Base-by-base conservation (phyloP, 2,797 vertebrate species). In the Anguilla marmorata region DNA sequence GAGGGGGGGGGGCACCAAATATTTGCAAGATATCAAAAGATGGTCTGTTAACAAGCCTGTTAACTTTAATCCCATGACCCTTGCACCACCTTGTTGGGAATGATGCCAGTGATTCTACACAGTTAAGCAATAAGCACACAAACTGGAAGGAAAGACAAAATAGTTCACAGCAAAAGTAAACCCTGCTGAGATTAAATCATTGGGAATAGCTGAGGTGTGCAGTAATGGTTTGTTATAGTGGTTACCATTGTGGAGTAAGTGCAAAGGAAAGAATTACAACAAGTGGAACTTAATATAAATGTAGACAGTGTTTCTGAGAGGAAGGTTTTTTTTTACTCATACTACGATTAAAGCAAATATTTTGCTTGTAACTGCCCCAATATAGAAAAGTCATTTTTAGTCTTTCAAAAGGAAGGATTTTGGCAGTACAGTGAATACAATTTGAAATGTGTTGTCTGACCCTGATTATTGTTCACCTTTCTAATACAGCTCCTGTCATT, bases 171-270 rank as follows among this genome's bases (percentile, higher is more conserved):
- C 24, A 37, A 87, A 84, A 50, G 37, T 76, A 88, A 85, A 88
- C 66, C 52, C 21, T 60, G 52, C 83, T 76, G 63, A 50, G 9
- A 60, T 30, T 76, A 19, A 33, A 50, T 27, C 48, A 66, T 27
- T 82, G 80, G 82, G 82, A 85, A 85, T 52, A 85, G 84, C 60
- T 66, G 66, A 85, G 37, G 33, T 54, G 30, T 56, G 66, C 84
- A 76, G 45, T 88, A 58, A 88, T 69, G 66, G 83, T 76, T 88
- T 80, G n/a, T 88, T 85, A n/a, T 72, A 30, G 54, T 80, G 50
- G 87, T 85, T 85, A 79, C 82, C 82, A 85, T 69, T 84, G 72
- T 52, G 80, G 50, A 60, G 83, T 80, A 87, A 48, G 83, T 84
- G 88, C 52, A 85, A 85, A 33, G 69, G 84, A 16, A 37, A 37